Conservation (phyloP, 2,113 vertebrate species). For the Thamnophis sirtalis region DNA sequence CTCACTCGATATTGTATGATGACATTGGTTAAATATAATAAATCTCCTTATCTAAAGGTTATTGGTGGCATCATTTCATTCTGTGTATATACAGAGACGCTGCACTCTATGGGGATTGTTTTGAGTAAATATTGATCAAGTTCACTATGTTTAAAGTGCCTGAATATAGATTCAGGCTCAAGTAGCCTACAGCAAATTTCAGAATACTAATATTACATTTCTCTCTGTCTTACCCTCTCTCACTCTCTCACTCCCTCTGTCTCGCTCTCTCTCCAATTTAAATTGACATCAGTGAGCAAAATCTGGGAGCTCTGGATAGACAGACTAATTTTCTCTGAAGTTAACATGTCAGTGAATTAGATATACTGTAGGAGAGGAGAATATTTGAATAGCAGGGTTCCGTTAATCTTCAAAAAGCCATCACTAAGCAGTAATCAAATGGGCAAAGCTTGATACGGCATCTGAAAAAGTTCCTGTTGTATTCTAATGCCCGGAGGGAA, state of each 20-base stretch:
- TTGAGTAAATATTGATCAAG: neutral
- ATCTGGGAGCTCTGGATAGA: slow-evolving; percentile 27
- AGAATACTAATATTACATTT: neutral
- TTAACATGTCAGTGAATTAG: slow-evolving; percentile 45
- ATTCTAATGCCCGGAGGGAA: slow-evolving; percentile 29
- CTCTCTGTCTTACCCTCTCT: neutral
- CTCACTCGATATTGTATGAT: neutral
- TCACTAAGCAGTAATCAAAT: slow-evolving; percentile 9
- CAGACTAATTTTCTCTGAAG: slow-evolving; percentile 27
- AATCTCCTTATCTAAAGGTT: neutral
- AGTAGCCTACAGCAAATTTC: neutral
- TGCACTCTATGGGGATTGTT: neutral
- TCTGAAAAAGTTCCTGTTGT: slow-evolving; percentile 26
- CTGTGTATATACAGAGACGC: neutral
- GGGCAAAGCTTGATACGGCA: neutral
- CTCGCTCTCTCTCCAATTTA: slow-evolving; percentile 4
- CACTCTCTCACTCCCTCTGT: neutral
- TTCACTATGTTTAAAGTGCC: neutral
- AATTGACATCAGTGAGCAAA: slow-evolving; percentile 11
- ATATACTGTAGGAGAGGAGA: slow-evolving; percentile 28
- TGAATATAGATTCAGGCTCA: neutral
- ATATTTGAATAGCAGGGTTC: slow-evolving; percentile 35
- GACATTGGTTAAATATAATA: neutral
- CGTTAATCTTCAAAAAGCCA: slow-evolving; percentile 32
- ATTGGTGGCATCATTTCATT: neutral